These are phyloP conservation scores for Petroica traversi DNA, from an alignment of 2,113 vertebrate genomes.

Conservation along the genomic window DNA sequence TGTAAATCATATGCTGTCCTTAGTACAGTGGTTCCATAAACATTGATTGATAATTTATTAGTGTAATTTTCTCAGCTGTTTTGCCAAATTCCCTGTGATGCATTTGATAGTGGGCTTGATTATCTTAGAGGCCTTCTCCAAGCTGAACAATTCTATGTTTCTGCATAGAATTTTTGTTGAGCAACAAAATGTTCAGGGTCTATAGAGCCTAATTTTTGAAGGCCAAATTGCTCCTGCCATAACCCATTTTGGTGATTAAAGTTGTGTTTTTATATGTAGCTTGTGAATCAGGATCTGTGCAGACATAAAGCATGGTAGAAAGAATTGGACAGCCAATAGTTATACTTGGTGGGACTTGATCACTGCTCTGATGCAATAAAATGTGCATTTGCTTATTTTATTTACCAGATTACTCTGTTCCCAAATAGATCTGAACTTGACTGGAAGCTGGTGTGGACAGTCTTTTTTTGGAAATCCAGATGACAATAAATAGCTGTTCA, in stretches of 20 bases:
- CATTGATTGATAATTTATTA: not conserved
- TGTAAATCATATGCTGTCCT: not conserved
- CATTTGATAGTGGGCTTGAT: not conserved
- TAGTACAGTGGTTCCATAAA: not conserved
- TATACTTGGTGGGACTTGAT: not conserved
- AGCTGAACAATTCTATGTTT: not conserved
- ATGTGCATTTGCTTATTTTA: not conserved
- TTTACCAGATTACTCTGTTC: not conserved
- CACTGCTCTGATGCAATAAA: not conserved
- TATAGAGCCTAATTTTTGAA: not conserved
- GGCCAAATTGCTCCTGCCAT: not conserved
- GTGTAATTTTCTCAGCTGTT: not conserved
- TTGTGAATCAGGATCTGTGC: not conserved
- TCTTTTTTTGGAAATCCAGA: not conserved
- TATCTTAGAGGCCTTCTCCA: not conserved
- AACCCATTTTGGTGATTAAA: not conserved
- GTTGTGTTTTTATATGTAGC: not conserved
- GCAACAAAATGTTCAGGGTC: not conserved
- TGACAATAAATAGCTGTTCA: not conserved
- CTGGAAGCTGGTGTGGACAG: accelerated
- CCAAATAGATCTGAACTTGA: not conserved
- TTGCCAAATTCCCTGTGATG: not conserved
- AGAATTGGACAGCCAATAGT: not conserved
- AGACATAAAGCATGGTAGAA: not conserved
- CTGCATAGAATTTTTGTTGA: not conserved